Evolutionary conservation across 2,888 invertebrate genomes (phyloP), one percentile per base, ranked within the genome.

Genomic region (Actias luna): DNA sequence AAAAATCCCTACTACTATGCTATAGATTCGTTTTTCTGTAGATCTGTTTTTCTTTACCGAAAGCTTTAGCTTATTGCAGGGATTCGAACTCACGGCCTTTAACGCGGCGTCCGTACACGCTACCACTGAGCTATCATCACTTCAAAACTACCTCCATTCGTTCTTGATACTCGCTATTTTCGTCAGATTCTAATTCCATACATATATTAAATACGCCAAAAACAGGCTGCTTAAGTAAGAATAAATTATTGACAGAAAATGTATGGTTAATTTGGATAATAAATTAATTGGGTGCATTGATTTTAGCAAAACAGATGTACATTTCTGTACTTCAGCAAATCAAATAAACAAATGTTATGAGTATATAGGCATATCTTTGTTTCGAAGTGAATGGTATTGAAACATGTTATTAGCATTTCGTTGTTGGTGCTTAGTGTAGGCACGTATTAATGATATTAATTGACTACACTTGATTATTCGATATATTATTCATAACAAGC

Each of bases 241-340:
- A 39, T 5, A 10, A 5, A 5, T 33, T 33, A 33, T 33, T 3
- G 12, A 33, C 1, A 33, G 2, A 7, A 10, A 33, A 33, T 33
- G 7, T 33, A 33, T 10, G 1, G 33, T 10, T 33, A 1, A 33
- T 33, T 33, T 10, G 12, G 5, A 12, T 33, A 33, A 5, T 12
- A 10, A 7, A 33, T 10, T 7, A 5, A 33, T 7, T 22, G 61
- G 35, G 65, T 72, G 71, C 65, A 69, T 70, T 27, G 36, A 55
- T 61, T 61, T 27, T 55, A 39, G 36, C 55, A 36, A 39, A 55
- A 61, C 55, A 55, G 10, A 42, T 42, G 22, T 1, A 16, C 7
- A 55, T 55, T 7, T 55, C 4, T 27, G n/a, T 55, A 55, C 16
- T 29, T 29, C n/a, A 29, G 16, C 29, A 55, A 29, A 29, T 29